These are phyloP conservation scores for Coracias cyanogaster DNA, from an alignment of 2,797 vertebrate genomes.

Conservation along the genomic window DNA sequence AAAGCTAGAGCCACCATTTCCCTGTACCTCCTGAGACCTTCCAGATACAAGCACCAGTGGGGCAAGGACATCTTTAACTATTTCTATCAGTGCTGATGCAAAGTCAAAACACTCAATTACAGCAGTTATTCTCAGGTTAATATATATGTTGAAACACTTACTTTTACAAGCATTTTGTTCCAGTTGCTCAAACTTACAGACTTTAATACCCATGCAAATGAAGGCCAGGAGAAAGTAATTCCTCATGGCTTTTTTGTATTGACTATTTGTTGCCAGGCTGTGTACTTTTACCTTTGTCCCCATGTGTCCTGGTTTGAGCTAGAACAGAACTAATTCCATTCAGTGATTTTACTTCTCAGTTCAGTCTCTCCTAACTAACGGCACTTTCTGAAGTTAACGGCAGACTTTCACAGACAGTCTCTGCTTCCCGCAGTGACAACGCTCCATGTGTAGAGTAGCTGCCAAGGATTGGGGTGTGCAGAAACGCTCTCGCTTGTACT, in stretches of 20 bases:
- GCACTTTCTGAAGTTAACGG: too few species aligned
- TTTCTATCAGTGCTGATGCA: background rate
- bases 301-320: background rate
- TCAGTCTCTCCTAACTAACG: too few species aligned
- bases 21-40: background rate
- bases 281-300: background rate
- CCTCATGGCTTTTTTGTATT: background rate
- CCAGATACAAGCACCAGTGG: background rate
- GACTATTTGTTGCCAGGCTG: background rate
- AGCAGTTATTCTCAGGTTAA: background rate
- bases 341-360: too few species aligned
- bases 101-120: background rate
- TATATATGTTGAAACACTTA: background rate
- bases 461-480: too few species aligned
- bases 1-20: background rate
- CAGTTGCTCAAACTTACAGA: background rate
- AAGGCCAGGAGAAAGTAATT: background rate
- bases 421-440: too few species aligned
- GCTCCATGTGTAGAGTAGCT: too few species aligned
- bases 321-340: too few species aligned
- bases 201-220: background rate
- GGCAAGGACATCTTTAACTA: background rate
- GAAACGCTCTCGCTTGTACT: too few species aligned
- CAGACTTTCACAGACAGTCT: too few species aligned
- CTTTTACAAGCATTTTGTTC: background rate